phyloP scores from a whole-genome alignment of 2,797 vertebrate species.

The Oryzias dopingdopingensis region DNA sequence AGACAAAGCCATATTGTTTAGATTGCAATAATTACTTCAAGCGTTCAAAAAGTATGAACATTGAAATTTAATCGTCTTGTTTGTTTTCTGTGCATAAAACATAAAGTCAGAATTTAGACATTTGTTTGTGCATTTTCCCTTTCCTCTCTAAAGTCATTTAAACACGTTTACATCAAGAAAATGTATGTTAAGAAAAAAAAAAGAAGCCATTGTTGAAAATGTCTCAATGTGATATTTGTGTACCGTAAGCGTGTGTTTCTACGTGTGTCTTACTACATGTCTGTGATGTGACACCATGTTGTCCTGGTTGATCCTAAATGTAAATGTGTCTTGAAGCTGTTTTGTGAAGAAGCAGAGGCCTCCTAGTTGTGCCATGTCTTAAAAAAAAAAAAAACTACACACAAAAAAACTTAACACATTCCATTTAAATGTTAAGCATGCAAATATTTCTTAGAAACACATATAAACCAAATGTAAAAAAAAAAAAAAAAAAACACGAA shows the following conservation, averaged over 20 bases:
- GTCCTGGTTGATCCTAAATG: slow-evolving; percentile 51
- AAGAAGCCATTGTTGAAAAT: slow-evolving; percentile 64
- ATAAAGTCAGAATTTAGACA: slow-evolving; percentile 28
- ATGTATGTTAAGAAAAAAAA: slow-evolving; percentile 41
- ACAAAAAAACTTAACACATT: slow-evolving; percentile 54
- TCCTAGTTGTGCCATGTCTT: slow-evolving; percentile 39
- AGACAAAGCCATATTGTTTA: slow-evolving; percentile 99
- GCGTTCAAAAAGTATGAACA: slow-evolving; percentile 55
- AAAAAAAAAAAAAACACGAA: slow-evolving; percentile 10
- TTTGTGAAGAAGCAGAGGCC: slow-evolving; percentile 48
- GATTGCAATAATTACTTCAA: slow-evolving; percentile 90
- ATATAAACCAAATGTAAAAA: slow-evolving; percentile 47
- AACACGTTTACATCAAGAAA: slow-evolving; percentile 46
- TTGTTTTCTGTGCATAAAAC: slow-evolving; percentile 60
- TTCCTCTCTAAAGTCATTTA: slow-evolving; percentile 35
- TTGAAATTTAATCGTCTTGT: slow-evolving; percentile 51
- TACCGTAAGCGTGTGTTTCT: slow-evolving; percentile 56
- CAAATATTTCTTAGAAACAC: slow-evolving; percentile 50
- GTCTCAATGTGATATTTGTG: slow-evolving; percentile 56
- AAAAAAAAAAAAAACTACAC: slow-evolving; percentile 4
- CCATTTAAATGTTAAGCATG: slow-evolving; percentile 66
- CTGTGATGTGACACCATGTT: slow-evolving; percentile 53
- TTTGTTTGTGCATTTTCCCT: slow-evolving; percentile 59
- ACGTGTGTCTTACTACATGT: slow-evolving; percentile 56
- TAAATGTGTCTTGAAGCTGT: slow-evolving; percentile 60